A percentile compares a stretch with the other conserved stretches of the same genome.
phyloP scores from a whole-genome alignment of 64 coral and sea anemone genomes.

The Porites australiensis region DNA sequence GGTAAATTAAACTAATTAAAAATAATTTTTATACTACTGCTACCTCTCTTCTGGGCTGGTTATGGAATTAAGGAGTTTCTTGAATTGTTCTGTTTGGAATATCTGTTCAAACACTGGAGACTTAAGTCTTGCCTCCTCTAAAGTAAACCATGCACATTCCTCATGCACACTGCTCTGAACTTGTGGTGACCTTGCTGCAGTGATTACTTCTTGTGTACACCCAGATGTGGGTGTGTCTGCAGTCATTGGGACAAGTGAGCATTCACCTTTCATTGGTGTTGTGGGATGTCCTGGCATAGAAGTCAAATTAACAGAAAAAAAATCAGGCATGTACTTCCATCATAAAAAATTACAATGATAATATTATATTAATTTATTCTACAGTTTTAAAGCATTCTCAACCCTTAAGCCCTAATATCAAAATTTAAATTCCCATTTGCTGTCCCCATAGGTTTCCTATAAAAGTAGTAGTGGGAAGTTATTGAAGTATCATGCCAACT shows the following conservation, averaged over 20 bases:
- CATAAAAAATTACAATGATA: no score
- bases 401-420: no score
- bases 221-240: neutral
- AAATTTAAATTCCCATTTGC: no score
- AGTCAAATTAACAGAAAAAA: neutral
- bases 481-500: no score
- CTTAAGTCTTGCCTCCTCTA: slow-evolving; percentile 82
- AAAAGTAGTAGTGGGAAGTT: no score
- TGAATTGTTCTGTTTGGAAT: slow-evolving; percentile 73
- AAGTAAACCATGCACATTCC: slow-evolving; percentile 88
- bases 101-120: slow-evolving; percentile 87
- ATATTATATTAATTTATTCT: no score
- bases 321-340: no score
- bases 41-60: neutral
- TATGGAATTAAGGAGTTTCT: slow-evolving; percentile 51
- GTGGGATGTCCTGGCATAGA: neutral
- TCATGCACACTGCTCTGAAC: slow-evolving; percentile 87
- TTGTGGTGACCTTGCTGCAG: slow-evolving; percentile 61
- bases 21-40: neutral
- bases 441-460: no score
- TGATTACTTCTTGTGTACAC: neutral
- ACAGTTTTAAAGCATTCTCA: no score
- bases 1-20: neutral
- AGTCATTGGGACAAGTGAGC: neutral
- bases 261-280: neutral